Conservation (phyloP, 2,888 invertebrate species). For the Acleris emargana region DNA sequence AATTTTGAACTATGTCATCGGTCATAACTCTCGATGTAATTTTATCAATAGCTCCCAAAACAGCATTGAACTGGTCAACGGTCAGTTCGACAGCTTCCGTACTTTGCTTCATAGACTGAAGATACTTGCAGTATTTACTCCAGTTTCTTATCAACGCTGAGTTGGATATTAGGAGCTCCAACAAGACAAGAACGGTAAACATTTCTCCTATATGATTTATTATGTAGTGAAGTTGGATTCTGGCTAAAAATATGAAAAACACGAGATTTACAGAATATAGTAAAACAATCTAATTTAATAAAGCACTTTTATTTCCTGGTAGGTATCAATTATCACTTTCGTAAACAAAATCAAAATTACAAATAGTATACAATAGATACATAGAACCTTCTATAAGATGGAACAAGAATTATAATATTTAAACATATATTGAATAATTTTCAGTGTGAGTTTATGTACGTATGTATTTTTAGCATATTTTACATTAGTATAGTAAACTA, state of each 20-base stretch:
- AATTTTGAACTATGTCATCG: conserved; percentile 87
- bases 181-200: conserved; percentile 85
- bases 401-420: too few species aligned
- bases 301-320: too few species aligned
- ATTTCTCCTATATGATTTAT: conserved; percentile 86
- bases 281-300: too few species aligned
- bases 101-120: conserved; percentile 87
- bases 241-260: conserved; percentile 58
- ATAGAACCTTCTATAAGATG: too few species aligned
- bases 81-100: conserved; percentile 84
- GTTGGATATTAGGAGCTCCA: conserved; percentile 85
- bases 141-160: conserved; percentile 84
- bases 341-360: too few species aligned
- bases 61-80: conserved; percentile 85
- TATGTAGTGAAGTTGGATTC: conserved; percentile 74
- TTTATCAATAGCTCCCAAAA: conserved; percentile 88
- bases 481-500: too few species aligned
- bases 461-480: too few species aligned
- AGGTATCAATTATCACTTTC: too few species aligned
- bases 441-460: too few species aligned
- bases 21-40: conserved; percentile 87
- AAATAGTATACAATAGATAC: too few species aligned
- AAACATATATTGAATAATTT: too few species aligned
- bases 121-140: conserved; percentile 89
- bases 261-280: too few species aligned